Evolutionary conservation across 2,888 invertebrate genomes (phyloP).

Genomic region (Perizoma flavofasciatum): DNA sequence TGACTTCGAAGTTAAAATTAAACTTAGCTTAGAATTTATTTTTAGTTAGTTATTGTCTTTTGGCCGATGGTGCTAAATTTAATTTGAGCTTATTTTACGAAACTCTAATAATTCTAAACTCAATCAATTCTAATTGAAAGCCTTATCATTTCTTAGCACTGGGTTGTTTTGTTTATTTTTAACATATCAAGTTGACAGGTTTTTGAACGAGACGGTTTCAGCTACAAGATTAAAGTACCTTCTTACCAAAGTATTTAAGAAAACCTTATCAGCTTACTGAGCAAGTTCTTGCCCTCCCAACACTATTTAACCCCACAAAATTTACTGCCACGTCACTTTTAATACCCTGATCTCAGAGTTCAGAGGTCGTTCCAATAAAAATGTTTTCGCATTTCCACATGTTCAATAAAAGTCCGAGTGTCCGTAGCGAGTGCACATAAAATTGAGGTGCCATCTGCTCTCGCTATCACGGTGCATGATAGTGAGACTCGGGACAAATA

Average conservation of each 20-base stretch:
- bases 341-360: slow-evolving; percentile 20
- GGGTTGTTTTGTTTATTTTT: background rate
- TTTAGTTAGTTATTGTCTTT: slow-evolving; percentile 14
- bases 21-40: slow-evolving; percentile 12
- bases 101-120: slow-evolving; percentile 4
- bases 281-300: background rate
- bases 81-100: slow-evolving; percentile 11
- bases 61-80: background rate
- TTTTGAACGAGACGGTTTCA: no score
- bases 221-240: no score
- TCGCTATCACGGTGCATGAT: slow-evolving; percentile 30
- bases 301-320: slow-evolving; percentile 13
- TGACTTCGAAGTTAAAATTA: slow-evolving; percentile 38
- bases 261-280: background rate
- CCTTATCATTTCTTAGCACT: slow-evolving; percentile 3
- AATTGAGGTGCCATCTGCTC: slow-evolving; percentile 54
- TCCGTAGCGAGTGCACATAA: slow-evolving; percentile 55
- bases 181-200: no score
- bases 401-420: slow-evolving; percentile 55
- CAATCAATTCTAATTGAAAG: background rate
- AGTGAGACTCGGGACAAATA: slow-evolving; percentile 15
- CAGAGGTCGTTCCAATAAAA: slow-evolving; percentile 39
- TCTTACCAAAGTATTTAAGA: background rate
- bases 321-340: slow-evolving; percentile 24
- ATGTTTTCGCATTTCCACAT: slow-evolving; percentile 39